Percentiles rank a stretch among this genome's conserved stretches.
Evolutionary conservation across 2,113 vertebrate species (phyloP).

Genomic region (Mixornis gularis): DNA sequence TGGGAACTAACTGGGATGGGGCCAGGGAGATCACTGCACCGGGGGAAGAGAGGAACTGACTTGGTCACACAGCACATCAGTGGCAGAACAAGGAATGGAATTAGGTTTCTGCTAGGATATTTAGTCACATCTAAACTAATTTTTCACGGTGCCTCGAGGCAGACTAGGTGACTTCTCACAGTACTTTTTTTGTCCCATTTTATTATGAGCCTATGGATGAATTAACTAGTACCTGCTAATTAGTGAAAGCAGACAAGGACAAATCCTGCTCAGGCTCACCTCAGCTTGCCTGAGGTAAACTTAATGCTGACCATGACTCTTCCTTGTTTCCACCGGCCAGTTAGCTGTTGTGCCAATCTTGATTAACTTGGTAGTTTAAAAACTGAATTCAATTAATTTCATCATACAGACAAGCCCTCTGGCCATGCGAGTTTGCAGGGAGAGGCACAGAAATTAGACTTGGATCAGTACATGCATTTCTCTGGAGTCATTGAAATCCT

Average conservation of each 20-base stretch:
- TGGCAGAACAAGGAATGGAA: not conserved
- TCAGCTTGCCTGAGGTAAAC: not conserved
- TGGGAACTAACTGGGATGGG: not conserved
- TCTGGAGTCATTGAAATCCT: not conserved
- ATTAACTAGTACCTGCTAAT: slow-evolving; percentile 15
- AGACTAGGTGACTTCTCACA: not conserved
- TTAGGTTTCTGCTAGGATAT: not conserved
- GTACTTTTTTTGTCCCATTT: slow-evolving; percentile 4
- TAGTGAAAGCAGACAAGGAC: not conserved
- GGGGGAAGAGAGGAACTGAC: not conserved
- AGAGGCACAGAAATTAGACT: not conserved
- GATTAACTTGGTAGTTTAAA: slow-evolving; percentile 33
- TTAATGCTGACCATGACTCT: not conserved
- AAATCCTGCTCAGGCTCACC: not conserved
- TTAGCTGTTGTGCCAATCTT: slow-evolving; percentile 13
- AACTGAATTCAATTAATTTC: slow-evolving; percentile 37
- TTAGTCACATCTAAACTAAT: slow-evolving; percentile 10
- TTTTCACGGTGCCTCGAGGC: not conserved
- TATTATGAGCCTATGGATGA: not conserved
- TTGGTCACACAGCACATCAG: not conserved
- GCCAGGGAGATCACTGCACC: not conserved
- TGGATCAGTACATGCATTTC: slow-evolving; percentile 8
- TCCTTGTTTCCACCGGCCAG: not conserved
- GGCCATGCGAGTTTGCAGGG: not conserved
- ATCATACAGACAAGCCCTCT: not conserved